A percentile compares a stretch with the other conserved stretches of the same genome.
phyloP scores from a whole-genome alignment of 2,888 invertebrate species.

The Tortricodes alternella region DNA sequence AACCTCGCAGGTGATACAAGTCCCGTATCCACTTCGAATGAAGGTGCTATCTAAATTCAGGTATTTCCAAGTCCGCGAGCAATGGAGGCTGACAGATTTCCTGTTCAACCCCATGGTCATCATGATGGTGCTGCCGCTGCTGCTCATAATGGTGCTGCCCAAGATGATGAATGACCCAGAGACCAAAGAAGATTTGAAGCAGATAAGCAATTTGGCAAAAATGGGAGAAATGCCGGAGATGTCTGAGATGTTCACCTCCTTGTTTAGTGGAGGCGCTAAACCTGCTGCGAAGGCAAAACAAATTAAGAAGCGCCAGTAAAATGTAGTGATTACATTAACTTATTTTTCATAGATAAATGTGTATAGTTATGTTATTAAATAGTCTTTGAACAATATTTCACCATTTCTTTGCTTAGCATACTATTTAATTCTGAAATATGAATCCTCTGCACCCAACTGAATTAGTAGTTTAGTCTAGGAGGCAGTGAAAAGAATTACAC shows the following conservation, averaged over 20 bases:
- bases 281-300: slow-evolving; percentile 70
- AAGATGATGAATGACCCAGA: slow-evolving; percentile 99
- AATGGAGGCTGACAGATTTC: slow-evolving; percentile 98
- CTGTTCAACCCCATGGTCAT: slow-evolving; percentile 98
- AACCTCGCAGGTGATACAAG: slow-evolving; percentile 93
- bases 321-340: slow-evolving; percentile 10
- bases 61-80: slow-evolving; percentile 97
- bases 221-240: slow-evolving; percentile 97
- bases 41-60: slow-evolving; percentile 90
- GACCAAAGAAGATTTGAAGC: slow-evolving; percentile 97
- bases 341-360: slow-evolving; percentile 15
- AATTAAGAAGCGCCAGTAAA: slow-evolving; percentile 74
- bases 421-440: no score
- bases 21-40: slow-evolving; percentile 96
- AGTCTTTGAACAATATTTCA: slow-evolving; percentile 3
- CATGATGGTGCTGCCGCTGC: slow-evolving; percentile 97
- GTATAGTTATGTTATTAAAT: slow-evolving; percentile 14
- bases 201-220: slow-evolving; percentile 90
- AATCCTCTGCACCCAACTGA: no score
- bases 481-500: no score
- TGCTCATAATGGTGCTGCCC: slow-evolving; percentile 95
- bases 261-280: slow-evolving; percentile 89
- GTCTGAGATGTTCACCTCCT: slow-evolving; percentile 95
- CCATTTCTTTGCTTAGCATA: no score
- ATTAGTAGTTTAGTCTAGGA: no score